Conservation (phyloP, 2,797 vertebrate species). For the Ataeniobius toweri region DNA sequence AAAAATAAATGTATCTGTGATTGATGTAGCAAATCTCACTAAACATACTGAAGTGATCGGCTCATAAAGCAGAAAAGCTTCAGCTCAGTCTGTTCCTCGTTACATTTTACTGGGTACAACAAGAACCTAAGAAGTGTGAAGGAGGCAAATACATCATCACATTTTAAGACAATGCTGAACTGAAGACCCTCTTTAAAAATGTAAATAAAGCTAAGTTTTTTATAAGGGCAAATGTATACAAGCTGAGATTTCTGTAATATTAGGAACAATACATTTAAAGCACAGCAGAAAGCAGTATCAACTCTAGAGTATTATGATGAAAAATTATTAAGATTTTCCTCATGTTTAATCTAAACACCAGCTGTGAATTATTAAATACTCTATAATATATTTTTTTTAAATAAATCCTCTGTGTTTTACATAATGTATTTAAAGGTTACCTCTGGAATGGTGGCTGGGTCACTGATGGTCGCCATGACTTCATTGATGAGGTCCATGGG, state of each 20-base stretch:
- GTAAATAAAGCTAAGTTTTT: not conserved
- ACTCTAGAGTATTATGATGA: no score
- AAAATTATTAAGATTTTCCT: no score
- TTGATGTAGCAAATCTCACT: not conserved
- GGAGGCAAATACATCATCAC: not conserved
- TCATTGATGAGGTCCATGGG: conserved; percentile 96
- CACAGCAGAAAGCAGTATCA: not conserved
- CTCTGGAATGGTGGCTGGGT: conserved; percentile 94
- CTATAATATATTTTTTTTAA: no score
- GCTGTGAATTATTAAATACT: no score
- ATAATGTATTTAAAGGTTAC: conserved; percentile 68
- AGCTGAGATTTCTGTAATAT: no score
- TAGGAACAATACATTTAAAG: not conserved
- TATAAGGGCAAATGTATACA: no score
- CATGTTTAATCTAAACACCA: no score
- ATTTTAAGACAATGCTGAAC: not conserved
- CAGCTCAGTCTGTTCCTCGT: not conserved
- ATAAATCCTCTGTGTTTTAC: not conserved
- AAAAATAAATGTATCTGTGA: not conserved
- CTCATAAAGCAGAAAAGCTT: not conserved
- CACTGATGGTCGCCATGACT: conserved; percentile 98
- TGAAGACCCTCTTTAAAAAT: not conserved
- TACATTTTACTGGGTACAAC: not conserved
- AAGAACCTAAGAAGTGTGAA: not conserved
- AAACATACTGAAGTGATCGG: not conserved